Percentiles rank a stretch among this genome's conserved stretches.
phyloP scores from a whole-genome alignment of 2,888 invertebrate species.

The Ectemnius cavifrons region DNA sequence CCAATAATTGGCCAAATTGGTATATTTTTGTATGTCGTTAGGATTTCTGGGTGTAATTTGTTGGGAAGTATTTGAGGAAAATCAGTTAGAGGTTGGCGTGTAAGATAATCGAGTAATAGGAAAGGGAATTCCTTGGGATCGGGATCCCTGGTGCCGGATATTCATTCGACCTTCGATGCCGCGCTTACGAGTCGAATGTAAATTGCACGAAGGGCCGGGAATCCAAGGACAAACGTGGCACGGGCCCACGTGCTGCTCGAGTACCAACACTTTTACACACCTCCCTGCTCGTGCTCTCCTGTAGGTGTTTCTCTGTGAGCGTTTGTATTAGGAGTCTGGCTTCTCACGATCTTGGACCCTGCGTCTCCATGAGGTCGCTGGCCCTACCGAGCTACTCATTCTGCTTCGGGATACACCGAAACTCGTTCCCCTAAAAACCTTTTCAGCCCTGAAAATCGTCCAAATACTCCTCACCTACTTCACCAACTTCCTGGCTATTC shows the following conservation, averaged over 20 bases:
- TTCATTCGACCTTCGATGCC: constrained; percentile 57
- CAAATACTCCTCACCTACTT: constrained; percentile 8
- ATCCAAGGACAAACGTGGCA: constrained; percentile 51
- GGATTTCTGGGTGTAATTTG: not conserved
- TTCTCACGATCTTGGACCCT: constrained; percentile 44
- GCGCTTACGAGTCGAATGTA: constrained; percentile 64
- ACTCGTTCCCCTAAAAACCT: not conserved
- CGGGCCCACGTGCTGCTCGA: not conserved
- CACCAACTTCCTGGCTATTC: not conserved
- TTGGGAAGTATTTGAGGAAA: not conserved
- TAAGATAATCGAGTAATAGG: not conserved
- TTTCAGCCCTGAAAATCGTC: not conserved
- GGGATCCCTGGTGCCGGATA: constrained; percentile 52
- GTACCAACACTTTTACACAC: not conserved
- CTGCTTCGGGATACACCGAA: not conserved
- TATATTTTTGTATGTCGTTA: not conserved
- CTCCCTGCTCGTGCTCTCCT: not conserved
- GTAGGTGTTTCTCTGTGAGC: not conserved
- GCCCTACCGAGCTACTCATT: constrained; percentile 13
- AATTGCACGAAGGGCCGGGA: constrained; percentile 60
- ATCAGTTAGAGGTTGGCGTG: not conserved
- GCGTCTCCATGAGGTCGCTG: constrained; percentile 32
- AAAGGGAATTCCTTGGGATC: constrained; percentile 40
- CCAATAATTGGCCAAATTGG: no score
- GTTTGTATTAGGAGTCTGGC: constrained; percentile 31